Evolutionary conservation across 2,888 invertebrate species (phyloP).

Genomic region (Hypomecis punctinalis): DNA sequence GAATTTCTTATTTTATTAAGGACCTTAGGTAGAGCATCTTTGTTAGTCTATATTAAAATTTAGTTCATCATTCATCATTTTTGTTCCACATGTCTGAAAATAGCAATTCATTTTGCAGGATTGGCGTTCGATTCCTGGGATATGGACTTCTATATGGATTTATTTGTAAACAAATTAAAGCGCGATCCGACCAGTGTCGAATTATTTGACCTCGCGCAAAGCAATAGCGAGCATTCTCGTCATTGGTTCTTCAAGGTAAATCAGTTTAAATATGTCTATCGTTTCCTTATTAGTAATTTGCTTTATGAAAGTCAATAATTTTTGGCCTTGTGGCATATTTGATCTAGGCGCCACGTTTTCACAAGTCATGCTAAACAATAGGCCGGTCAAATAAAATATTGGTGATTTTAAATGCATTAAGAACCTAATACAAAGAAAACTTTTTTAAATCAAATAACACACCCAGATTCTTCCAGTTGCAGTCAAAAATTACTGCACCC

Average conservation of each 20-base stretch:
- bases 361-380: not conserved
- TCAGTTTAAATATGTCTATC: conserved; percentile 17
- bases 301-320: conserved; percentile 5
- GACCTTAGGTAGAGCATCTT: too few species aligned
- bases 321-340: not conserved
- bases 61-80: not conserved
- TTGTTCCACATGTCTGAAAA: not conserved
- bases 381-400: too few species aligned
- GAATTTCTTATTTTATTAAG: too few species aligned
- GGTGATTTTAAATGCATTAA: too few species aligned
- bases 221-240: conserved; percentile 98
- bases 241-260: conserved; percentile 98
- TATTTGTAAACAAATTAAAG: conserved; percentile 92
- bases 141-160: conserved; percentile 93
- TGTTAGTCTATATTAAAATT: too few species aligned
- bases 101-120: conserved; percentile 72
- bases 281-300: not conserved
- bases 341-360: not conserved
- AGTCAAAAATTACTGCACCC: too few species aligned
- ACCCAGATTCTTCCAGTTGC: too few species aligned
- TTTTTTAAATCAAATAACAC: too few species aligned
- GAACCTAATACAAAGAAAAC: too few species aligned
- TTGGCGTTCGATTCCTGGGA: conserved; percentile 97
- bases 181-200: conserved; percentile 99
- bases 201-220: conserved; percentile 98